phyloP scores from a whole-genome alignment of 2,888 invertebrate species.

The Eilema griseolum region DNA sequence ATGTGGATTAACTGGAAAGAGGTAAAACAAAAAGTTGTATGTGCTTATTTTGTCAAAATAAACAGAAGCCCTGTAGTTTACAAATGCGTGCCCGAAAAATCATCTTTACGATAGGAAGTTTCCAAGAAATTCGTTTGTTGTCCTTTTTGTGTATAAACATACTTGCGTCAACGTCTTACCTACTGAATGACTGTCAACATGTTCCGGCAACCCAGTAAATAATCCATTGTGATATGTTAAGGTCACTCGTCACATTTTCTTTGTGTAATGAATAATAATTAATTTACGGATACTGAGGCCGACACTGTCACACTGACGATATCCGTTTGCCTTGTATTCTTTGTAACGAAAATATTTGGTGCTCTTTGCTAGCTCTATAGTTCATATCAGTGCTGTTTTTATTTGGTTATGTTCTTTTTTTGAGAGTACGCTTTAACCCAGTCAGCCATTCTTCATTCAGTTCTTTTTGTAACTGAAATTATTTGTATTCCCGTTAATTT shows the following conservation, averaged over 20 bases:
- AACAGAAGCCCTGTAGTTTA: background rate
- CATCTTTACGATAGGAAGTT: background rate
- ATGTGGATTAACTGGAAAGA: background rate
- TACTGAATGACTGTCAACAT: background rate
- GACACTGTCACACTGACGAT: background rate
- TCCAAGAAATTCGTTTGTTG: background rate
- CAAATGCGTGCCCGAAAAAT: background rate
- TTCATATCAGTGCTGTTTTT: no score
- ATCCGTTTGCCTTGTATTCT: background rate
- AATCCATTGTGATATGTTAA: background rate
- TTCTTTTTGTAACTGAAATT: no score
- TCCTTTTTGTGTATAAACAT: background rate
- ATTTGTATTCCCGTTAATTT: no score
- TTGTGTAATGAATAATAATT: conserved; percentile 3
- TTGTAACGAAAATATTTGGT: background rate
- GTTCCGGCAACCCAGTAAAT: background rate
- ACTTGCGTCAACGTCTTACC: background rate
- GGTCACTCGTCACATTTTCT: background rate
- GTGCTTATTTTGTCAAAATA: no score
- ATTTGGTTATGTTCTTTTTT: no score
- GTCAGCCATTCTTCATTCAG: no score
- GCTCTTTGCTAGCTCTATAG: no score
- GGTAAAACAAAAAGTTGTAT: no score
- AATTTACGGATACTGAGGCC: background rate
- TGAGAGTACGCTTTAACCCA: no score